These are phyloP conservation scores for Tetrao urogallus DNA, from an alignment of 2,113 vertebrate genomes.

Conservation along the genomic window DNA sequence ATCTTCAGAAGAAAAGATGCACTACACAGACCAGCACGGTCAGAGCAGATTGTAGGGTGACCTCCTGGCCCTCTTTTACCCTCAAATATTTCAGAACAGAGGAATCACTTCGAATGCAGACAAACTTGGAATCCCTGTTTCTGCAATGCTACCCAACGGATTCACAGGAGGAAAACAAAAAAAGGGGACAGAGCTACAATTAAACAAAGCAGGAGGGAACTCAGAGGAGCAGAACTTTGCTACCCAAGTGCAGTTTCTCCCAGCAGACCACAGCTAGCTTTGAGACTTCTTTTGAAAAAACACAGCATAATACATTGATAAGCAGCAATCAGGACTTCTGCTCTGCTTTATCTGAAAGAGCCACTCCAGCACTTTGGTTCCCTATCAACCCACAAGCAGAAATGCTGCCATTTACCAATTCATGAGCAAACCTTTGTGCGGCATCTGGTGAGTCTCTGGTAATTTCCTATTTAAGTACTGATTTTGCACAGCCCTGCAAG, in stretches of 20 bases:
- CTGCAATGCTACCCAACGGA: accelerated
- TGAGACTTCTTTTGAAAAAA: neutral
- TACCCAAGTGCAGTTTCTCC: neutral
- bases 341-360: neutral
- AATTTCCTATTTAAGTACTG: constrained; percentile 52
- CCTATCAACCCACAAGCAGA: neutral
- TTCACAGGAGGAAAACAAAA: neutral
- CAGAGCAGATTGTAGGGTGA: neutral
- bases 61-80: neutral
- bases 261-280: neutral
- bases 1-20: neutral
- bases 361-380: neutral
- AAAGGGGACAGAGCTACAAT: neutral
- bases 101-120: neutral
- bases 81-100: neutral
- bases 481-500: constrained; percentile 46
- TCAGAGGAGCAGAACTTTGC: neutral
- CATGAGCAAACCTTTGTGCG: neutral
- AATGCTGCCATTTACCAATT: neutral
- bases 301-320: neutral
- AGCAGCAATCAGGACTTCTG: neutral
- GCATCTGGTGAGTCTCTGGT: constrained; percentile 45
- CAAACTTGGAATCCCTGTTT: neutral
- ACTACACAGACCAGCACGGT: neutral
- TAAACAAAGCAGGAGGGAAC: neutral